phyloP scores from a whole-genome alignment of 1,140 invertebrate genomes.

The Hermatobates lingyangjiaoensis region DNA sequence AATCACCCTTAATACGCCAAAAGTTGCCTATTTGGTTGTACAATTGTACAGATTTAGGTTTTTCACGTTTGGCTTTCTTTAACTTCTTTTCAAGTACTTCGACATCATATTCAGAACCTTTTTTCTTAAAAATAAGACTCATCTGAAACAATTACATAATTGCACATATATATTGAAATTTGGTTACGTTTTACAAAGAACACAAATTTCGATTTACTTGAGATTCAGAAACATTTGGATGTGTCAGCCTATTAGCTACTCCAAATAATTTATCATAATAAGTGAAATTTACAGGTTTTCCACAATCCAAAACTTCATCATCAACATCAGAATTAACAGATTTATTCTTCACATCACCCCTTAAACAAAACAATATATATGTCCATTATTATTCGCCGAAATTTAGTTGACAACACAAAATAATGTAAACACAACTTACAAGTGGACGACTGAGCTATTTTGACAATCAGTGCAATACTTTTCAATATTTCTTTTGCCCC shows the following conservation, averaged over 20 bases:
- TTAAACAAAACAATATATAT: too few relatives aligned
- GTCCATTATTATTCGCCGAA: too few relatives aligned
- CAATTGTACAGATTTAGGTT: constrained; percentile 65
- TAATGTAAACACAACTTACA: neutral
- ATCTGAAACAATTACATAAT: constrained; percentile 26
- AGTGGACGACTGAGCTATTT: constrained; percentile 15
- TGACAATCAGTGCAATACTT: constrained; percentile 33
- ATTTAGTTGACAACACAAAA: too few relatives aligned
- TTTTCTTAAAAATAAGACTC: constrained; percentile 58
- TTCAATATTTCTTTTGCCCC: constrained; percentile 35
- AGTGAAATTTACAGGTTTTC: constrained; percentile 69
- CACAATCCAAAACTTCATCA: constrained; percentile 53
- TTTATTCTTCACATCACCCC: constrained; percentile 10
- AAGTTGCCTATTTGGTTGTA: constrained; percentile 83
- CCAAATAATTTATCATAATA: constrained; percentile 73
- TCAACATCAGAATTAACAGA: constrained; percentile 9
- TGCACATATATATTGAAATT: too few relatives aligned
- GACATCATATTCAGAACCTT: constrained; percentile 53
- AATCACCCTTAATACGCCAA: constrained; percentile 67
- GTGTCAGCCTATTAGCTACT: constrained; percentile 49
- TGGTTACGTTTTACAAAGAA: too few relatives aligned
- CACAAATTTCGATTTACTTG: too few relatives aligned
- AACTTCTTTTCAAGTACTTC: constrained; percentile 44
- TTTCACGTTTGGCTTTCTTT: constrained; percentile 63
- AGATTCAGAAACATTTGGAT: constrained; percentile 43